These are phyloP conservation scores for Tapera naevia DNA, from an alignment of 2,797 vertebrate genomes.

Conservation along the genomic window DNA sequence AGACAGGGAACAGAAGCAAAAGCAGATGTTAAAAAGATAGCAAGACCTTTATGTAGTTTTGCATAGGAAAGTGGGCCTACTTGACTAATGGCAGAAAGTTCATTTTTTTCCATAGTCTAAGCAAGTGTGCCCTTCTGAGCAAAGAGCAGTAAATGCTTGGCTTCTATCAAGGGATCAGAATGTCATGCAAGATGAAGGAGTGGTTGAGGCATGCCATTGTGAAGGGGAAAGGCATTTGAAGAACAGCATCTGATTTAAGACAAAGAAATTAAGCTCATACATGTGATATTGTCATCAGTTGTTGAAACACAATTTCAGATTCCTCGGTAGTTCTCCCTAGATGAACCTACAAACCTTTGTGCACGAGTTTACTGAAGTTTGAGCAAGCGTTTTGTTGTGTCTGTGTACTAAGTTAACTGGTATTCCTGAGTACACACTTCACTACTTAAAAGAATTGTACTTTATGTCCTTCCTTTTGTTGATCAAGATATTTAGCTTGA, in stretches of 20 bases:
- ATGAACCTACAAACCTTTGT: neutral
- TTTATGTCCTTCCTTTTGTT: neutral
- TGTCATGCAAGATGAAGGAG: neutral
- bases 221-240: neutral
- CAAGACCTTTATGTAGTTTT: neutral
- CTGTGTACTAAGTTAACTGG: neutral
- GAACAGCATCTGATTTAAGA: neutral
- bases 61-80: neutral
- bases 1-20: neutral
- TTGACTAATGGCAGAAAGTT: neutral
- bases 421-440: neutral
- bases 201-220: neutral
- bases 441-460: neutral
- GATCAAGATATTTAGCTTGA: neutral
- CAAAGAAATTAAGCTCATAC: neutral
- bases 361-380: neutral
- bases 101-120: neutral
- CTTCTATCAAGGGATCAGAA: neutral
- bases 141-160: neutral
- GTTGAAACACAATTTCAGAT: neutral
- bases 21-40: neutral
- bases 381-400: neutral
- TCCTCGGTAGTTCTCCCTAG: neutral
- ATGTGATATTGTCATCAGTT: neutral
- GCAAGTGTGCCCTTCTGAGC: neutral